A percentile compares a stretch with the other conserved stretches of the same genome.
These are phyloP conservation scores for Rhynchotus rufescens DNA, from an alignment of 2,797 vertebrate species.

Conservation along the genomic window DNA sequence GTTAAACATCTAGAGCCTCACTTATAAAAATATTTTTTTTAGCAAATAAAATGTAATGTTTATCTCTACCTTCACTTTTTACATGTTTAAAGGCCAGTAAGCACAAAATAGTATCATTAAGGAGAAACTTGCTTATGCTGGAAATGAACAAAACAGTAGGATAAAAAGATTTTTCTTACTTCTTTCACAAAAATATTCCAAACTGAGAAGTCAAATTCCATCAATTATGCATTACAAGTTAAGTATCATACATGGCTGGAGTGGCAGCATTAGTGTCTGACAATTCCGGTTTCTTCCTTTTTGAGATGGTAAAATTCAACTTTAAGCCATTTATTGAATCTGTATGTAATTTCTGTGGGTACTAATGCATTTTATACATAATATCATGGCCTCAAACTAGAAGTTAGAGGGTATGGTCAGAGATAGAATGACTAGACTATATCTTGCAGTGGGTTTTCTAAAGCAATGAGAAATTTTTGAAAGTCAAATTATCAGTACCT, in stretches of 20 bases:
- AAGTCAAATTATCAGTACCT: neutral
- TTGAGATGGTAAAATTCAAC: neutral
- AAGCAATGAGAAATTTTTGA: neutral
- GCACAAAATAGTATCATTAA: neutral
- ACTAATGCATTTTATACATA: neutral
- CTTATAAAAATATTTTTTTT: neutral
- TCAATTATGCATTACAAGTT: neutral
- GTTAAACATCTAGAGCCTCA: neutral
- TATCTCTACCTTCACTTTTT: neutral
- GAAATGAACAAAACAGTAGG: neutral
- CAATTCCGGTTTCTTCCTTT: neutral
- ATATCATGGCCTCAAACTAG: neutral
- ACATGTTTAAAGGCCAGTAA: neutral
- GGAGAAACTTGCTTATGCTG: neutral
- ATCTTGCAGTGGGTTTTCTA: neutral
- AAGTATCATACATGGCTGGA: neutral
- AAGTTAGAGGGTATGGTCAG: neutral
- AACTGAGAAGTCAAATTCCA: neutral
- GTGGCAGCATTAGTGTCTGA: neutral
- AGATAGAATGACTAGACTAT: neutral
- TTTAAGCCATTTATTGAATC: neutral
- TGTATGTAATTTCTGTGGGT: neutral
- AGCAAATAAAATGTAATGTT: neutral
- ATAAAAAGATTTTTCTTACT: neutral
- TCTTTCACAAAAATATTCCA: neutral